phyloP scores from a whole-genome alignment of 2,888 invertebrate species.

The Allolobophora icterica region DNA sequence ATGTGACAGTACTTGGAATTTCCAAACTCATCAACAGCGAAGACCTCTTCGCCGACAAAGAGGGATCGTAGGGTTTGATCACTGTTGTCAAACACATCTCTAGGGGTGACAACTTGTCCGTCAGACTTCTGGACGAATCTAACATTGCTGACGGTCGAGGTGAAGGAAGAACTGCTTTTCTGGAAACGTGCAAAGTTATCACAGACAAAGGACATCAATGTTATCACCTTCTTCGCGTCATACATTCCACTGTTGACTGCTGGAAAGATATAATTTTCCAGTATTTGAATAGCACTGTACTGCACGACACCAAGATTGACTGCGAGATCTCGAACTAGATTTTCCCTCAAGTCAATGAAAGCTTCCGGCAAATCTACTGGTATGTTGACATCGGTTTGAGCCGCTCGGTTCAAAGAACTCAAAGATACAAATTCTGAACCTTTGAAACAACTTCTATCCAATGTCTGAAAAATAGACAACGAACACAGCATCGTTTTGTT shows the following conservation, averaged over 20 bases:
- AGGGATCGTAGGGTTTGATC: background rate
- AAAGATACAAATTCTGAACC: background rate
- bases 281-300: background rate
- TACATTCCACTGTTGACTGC: background rate
- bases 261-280: background rate
- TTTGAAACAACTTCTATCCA: background rate
- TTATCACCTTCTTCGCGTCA: background rate
- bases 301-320: background rate
- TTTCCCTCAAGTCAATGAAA: background rate
- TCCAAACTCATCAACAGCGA: background rate
- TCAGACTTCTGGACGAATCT: background rate
- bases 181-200: constrained; percentile 6
- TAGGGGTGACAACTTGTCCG: background rate
- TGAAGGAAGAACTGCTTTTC: background rate
- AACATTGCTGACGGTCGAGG: background rate
- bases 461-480: background rate
- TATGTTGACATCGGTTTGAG: background rate
- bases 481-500: background rate
- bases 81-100: constrained; percentile 23
- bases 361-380: background rate
- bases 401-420: background rate
- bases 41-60: background rate
- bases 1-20: background rate
- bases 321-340: background rate
- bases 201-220: constrained; percentile 6